Base-by-base conservation (phyloP, 2,888 invertebrate genomes). In the Orchesellides sinensis region DNA sequence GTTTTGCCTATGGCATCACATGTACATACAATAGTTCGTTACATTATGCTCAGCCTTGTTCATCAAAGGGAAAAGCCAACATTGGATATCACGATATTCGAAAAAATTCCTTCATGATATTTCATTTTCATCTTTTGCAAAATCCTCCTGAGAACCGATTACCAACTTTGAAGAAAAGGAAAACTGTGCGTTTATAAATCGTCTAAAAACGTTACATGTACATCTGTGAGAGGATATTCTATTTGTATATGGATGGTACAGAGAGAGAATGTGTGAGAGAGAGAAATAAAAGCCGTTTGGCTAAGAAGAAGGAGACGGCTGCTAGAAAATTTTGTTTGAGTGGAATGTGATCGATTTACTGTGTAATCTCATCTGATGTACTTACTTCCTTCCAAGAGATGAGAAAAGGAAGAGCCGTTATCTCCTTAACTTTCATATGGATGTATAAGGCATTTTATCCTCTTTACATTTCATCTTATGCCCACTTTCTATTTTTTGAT, bases 291-390 rank as follows among this genome's bases (percentile, higher is more conserved):
- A 25, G 32, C 2, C 17, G 47, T 27, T 14, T 19, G n/a, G 47
- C 40, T 2, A 40, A 40, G 27, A 40, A 32, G 75, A 63, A 40
- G 74, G 17, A 61, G 72, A 61, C 23, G 65, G 25, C 10, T 52
- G 52, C 19, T 56, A 32, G 61, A 68, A 77, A 69, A 68, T 68
- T 66, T 74, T 47, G 73, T 70, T 78, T 74, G 79, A 72, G 79
- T 72, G 82, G 56, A 72, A 79, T 65, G 79, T 80, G 73, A 72
- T 80, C 66, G 73, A 80, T 73, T 72, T 73, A 80, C 72, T 73
- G 21, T 47, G 73, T 80, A 80, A 73, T 73, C 68, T 73, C 66
- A 66, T 73, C 73, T 79, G 79, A 79, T 79, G 78, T 78, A 78
- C 61, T 47, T n/a, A n/a, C 61, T 29, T 59, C 32, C 32, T 40